Evolutionary conservation across 2,888 invertebrate genomes (phyloP), one percentile per base, ranked within the genome.

Genomic region (Andrena bucephala): DNA sequence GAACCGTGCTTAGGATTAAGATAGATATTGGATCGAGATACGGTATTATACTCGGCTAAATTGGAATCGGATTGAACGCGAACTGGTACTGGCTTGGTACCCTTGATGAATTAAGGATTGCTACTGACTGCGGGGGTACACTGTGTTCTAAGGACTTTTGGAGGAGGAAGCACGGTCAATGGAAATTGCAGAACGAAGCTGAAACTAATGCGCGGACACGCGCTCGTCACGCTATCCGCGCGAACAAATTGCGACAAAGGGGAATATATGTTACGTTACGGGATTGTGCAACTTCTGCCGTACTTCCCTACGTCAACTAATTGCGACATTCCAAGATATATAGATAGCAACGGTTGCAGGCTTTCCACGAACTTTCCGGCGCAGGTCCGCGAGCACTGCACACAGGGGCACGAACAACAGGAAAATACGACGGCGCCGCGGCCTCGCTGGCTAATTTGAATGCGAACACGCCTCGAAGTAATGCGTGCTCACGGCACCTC

Each of bases 221-320:
- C 36, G 71, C 54, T 62, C 81, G 70, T 80, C 72, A 81, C 72
- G 66, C 65, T 79, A 69, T 72, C 67, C 75, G 62, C 60, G 67
- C 68, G n/a, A 81, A 77, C 77, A 75, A 83, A 84, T 84, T 85
- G 81, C 80, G 77, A 79, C 79, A 84, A 83, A 83, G 77, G 74
- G 71, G 68, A 70, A 76, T 86, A 66, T 70, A 76, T 31, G 70
- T 83, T 85, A 59, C 83, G 73, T 80, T 80, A 63, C 73, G 59
- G 68, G 76, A 85, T 84, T 84, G 82, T 68, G 84, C 68, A 87
- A 86, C 77, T 87, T 83, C 69, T 74, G 78, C 60, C 71, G 81
- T 81, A 83, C 83, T 85, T 87, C 72, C 67, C 67, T 62, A 65
- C 81, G 74, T 86, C 85, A 81, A 81, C 87, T 87, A 87, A 86